phyloP scores from a whole-genome alignment of 2,797 vertebrate genomes.

The Etheostoma nigrum region DNA sequence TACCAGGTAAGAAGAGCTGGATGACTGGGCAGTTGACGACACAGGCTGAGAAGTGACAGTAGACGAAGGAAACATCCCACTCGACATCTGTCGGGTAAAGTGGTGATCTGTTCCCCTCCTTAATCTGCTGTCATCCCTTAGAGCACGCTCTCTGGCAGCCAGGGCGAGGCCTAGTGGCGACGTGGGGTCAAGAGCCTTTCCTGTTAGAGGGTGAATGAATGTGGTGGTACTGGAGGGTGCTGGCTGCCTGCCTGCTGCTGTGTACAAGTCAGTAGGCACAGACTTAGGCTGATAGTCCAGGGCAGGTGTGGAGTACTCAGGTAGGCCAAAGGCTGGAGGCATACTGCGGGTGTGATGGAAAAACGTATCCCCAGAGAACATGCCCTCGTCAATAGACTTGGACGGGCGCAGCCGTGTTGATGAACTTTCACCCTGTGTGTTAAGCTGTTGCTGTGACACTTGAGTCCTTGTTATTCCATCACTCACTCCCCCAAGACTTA shows the following conservation, averaged over 20 bases:
- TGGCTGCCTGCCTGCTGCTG: constrained; percentile 73
- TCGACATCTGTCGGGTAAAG: constrained; percentile 84
- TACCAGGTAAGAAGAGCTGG: constrained; percentile 85
- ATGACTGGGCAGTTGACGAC: constrained; percentile 77
- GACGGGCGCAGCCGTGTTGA: constrained; percentile 90
- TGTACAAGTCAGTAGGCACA: constrained; percentile 86
- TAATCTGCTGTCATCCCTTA: constrained; percentile 87
- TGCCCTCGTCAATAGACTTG: constrained; percentile 94
- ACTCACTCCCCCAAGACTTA: constrained; percentile 66
- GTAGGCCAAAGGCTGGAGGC: constrained; percentile 86
- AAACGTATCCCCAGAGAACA: constrained; percentile 92
- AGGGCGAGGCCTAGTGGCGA: constrained; percentile 92
- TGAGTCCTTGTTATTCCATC: constrained; percentile 71
- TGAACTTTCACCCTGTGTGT: constrained; percentile 78
- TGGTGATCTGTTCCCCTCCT: constrained; percentile 83
- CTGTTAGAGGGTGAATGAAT: constrained; percentile 93
- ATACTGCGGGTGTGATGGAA: constrained; percentile 90
- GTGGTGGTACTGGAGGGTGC: constrained; percentile 76
- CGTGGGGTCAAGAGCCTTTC: constrained; percentile 92
- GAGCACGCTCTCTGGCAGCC: constrained; percentile 91
- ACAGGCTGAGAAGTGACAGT: constrained; percentile 74
- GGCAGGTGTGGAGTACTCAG: constrained; percentile 83
- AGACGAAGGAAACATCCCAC: constrained; percentile 75
- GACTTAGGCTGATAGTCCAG: constrained; percentile 87
- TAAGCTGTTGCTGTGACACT: constrained; percentile 80